Evolutionary conservation across 1,140 invertebrate genomes (phyloP).

Genomic region (Anastatus disparis): DNA sequence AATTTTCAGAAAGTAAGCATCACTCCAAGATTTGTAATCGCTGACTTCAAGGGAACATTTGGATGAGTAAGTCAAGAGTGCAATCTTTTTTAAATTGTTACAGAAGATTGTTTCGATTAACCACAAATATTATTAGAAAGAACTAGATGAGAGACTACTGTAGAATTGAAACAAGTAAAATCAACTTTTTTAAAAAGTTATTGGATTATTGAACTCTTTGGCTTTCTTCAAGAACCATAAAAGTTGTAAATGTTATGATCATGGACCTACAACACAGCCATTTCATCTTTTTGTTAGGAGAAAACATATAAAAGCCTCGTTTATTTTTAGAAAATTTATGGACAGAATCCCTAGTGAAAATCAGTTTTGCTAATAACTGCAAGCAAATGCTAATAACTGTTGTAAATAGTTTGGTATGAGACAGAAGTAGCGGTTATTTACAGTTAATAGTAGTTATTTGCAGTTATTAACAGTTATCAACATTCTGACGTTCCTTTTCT

Average conservation of each 20-base stretch:
- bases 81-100: constrained; percentile 70
- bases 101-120: constrained; percentile 40
- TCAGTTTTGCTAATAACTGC: too few species aligned
- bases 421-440: too few species aligned
- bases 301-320: constrained; percentile 73
- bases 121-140: constrained; percentile 61
- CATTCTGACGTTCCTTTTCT: too few species aligned
- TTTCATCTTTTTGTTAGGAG: constrained; percentile 80
- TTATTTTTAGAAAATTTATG: constrained; percentile 78
- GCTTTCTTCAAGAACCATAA: constrained; percentile 81
- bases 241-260: constrained; percentile 76
- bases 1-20: constrained; percentile 76
- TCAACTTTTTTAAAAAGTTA: constrained; percentile 77
- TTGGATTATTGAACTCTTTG: constrained; percentile 82
- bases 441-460: too few species aligned
- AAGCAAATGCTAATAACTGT: too few species aligned
- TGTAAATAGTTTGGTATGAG: too few species aligned
- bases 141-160: constrained; percentile 46
- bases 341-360: too few species aligned
- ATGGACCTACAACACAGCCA: constrained; percentile 70
- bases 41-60: constrained; percentile 83
- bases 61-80: constrained; percentile 77
- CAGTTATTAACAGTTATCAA: too few species aligned
- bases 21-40: constrained; percentile 82
- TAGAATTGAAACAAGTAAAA: constrained; percentile 73